Evolutionary conservation across 1,140 invertebrate genomes (phyloP).

Genomic region (Aphis gossypii): DNA sequence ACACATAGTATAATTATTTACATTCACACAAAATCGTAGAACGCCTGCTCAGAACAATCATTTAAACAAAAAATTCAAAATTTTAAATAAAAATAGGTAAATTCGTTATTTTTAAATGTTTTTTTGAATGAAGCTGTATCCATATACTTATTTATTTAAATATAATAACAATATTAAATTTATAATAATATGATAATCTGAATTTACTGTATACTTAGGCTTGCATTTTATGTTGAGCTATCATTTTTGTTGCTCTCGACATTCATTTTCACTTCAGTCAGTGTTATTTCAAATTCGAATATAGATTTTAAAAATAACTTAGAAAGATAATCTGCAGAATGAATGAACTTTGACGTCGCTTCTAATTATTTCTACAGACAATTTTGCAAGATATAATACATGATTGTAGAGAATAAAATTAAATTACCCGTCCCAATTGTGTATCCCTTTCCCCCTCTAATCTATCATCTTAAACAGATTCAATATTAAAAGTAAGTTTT

Average conservation of each 20-base stretch:
- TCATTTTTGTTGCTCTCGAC: neutral
- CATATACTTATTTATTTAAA: neutral
- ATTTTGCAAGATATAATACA: conserved; percentile 6
- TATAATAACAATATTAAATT: neutral
- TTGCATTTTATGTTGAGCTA: neutral
- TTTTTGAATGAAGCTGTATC: neutral
- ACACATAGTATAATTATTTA: neutral
- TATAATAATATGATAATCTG: neutral
- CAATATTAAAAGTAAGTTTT: conserved; percentile 54
- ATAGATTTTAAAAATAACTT: neutral
- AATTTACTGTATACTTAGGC: neutral
- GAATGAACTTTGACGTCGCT: conserved; percentile 30
- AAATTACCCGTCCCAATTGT: conserved; percentile 27
- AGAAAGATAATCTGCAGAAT: neutral
- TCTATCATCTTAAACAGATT: conserved; percentile 53
- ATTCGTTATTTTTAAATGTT: neutral
- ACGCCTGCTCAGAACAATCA: neutral
- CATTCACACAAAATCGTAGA: neutral
- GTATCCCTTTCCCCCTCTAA: conserved; percentile 27
- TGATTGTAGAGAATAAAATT: conserved; percentile 25
- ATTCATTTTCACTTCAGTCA: neutral
- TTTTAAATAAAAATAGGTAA: neutral
- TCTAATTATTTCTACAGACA: conserved; percentile 35
- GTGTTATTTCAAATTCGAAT: neutral
- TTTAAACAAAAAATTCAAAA: too few species aligned